A percentile compares a stretch with the other conserved stretches of the same genome.
phyloP scores from a whole-genome alignment of 2,113 vertebrate species.

The Telmatochromis sp. region DNA sequence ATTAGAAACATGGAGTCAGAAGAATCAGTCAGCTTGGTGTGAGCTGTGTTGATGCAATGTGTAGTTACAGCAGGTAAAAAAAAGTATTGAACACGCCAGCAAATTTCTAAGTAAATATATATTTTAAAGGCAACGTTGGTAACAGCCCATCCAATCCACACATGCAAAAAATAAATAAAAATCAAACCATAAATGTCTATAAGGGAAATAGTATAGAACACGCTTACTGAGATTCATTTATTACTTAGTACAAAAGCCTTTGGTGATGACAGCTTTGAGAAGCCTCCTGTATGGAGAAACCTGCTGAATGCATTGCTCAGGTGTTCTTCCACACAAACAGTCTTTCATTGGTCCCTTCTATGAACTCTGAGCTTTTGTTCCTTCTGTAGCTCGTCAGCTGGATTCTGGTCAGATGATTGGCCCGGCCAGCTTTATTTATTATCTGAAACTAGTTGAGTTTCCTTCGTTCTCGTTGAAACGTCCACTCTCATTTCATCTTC shows the following conservation, averaged over 20 bases:
- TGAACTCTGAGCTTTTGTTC: neutral
- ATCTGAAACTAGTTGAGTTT: neutral
- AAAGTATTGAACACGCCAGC: neutral
- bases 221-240: neutral
- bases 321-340: neutral
- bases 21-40: neutral
- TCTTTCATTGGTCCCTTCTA: neutral
- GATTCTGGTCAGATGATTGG: neutral
- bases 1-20: neutral
- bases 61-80: neutral
- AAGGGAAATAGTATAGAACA: neutral
- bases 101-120: neutral
- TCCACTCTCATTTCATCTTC: neutral
- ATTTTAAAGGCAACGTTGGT: neutral
- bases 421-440: neutral
- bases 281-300: neutral
- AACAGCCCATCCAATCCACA: neutral
- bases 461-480: neutral
- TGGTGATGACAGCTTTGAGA: neutral
- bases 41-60: neutral
- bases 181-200: neutral
- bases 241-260: neutral
- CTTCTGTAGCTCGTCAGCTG: neutral
- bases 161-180: accelerated
- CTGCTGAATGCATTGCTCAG: neutral